Conservation (phyloP, 1,140 invertebrate genomes). For the Cyphomyrmex costatus region DNA sequence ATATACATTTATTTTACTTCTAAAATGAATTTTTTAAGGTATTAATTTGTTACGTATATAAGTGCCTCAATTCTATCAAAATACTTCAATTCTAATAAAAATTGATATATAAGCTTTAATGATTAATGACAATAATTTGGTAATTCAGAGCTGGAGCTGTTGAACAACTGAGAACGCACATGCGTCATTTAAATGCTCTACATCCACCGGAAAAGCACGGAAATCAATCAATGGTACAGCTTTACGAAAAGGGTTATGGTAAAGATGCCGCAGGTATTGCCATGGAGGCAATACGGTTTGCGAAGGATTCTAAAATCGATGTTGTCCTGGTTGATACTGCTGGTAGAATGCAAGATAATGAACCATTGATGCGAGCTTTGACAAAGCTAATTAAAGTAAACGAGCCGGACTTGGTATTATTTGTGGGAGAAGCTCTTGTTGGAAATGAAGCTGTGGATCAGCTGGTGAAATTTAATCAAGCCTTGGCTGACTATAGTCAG, state of each 20-base stretch:
- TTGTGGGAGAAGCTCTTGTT: constrained; percentile 99
- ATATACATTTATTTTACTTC: neutral
- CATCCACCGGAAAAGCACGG: constrained; percentile 93
- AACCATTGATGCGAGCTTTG: constrained; percentile 98
- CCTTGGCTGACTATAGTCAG: constrained; percentile 95
- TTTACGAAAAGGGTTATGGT: constrained; percentile 99
- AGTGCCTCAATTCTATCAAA: neutral
- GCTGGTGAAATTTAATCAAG: constrained; percentile 99
- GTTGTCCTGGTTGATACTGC: constrained; percentile 99
- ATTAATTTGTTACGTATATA: neutral
- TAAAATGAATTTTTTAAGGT: neutral
- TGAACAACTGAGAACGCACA: constrained; percentile 98
- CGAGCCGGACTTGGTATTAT: constrained; percentile 98
- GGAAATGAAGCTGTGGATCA: constrained; percentile 99
- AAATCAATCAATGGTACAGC: constrained; percentile 93
- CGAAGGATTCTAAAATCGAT: constrained; percentile 93
- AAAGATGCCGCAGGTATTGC: constrained; percentile 99
- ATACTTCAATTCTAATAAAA: constrained; percentile 17
- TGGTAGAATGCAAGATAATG: constrained; percentile 99
- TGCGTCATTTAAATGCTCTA: constrained; percentile 96
- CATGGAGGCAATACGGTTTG: constrained; percentile 97
- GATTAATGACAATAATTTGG: constrained; percentile 36
- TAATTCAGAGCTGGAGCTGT: constrained; percentile 96
- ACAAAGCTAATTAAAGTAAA: constrained; percentile 97
- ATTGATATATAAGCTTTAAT: neutral